Conservation (phyloP, 1,140 invertebrate genomes). For the Drosophila pachea region DNA sequence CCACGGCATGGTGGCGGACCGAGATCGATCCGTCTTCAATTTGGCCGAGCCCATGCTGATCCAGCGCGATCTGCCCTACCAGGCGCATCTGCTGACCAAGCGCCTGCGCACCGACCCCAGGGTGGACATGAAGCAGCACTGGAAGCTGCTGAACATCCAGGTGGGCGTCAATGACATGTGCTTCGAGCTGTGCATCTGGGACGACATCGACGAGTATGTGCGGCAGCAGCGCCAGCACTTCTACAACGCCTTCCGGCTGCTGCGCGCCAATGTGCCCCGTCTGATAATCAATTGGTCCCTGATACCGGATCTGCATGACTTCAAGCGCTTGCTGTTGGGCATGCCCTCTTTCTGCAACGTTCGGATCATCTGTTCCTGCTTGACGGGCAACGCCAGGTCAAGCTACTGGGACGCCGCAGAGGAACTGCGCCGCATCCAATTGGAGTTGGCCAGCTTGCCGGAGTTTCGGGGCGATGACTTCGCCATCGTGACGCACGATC, state of each 20-base stretch:
- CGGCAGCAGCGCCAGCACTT: constrained; percentile 34
- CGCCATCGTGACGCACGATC: constrained; percentile 82
- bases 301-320: constrained; percentile 62
- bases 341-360: constrained; percentile 66
- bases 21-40: constrained; percentile 80
- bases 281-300: constrained; percentile 63
- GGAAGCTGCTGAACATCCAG: constrained; percentile 86
- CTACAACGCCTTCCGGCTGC: constrained; percentile 44
- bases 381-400: constrained; percentile 76
- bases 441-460: constrained; percentile 68
- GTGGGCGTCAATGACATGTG: constrained; percentile 88
- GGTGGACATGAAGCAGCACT: constrained; percentile 82
- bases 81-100: constrained; percentile 82
- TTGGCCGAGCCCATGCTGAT: constrained; percentile 82
- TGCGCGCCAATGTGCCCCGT: constrained; percentile 67
- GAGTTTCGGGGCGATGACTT: constrained; percentile 80
- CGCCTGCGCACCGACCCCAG: constrained; percentile 81
- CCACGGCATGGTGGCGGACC: constrained; percentile 58
- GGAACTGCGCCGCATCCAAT: constrained; percentile 79
- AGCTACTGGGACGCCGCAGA: constrained; percentile 37
- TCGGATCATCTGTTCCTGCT: constrained; percentile 80
- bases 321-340: constrained; percentile 61
- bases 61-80: constrained; percentile 82
- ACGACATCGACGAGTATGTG: constrained; percentile 55
- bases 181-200: constrained; percentile 81